Conservation (phyloP, 2,113 vertebrate species). For the Motacilla alba region DNA sequence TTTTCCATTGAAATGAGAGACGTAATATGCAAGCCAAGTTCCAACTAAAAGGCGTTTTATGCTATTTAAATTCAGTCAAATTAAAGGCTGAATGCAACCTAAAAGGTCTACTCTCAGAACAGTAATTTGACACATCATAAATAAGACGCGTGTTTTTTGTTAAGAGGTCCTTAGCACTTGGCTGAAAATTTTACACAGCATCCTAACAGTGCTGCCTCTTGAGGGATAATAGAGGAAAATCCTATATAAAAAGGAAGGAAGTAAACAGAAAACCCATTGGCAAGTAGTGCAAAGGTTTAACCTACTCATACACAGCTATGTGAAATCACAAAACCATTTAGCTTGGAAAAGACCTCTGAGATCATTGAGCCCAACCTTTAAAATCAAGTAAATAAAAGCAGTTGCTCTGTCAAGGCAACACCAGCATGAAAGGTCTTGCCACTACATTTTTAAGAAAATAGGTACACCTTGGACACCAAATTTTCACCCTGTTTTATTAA, state of each 20-base stretch:
- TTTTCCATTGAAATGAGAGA: slow-evolving; percentile 82
- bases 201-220: slow-evolving; percentile 60
- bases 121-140: slow-evolving; percentile 78
- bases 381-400: background rate
- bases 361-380: background rate
- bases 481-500: background rate
- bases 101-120: slow-evolving; percentile 75
- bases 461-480: background rate
- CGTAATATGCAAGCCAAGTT: slow-evolving; percentile 79
- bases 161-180: slow-evolving; percentile 60
- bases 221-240: slow-evolving; percentile 37
- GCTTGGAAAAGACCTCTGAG: background rate
- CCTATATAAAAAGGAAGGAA: slow-evolving; percentile 3
- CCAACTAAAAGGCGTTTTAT: slow-evolving; percentile 76
- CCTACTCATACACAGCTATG: background rate
- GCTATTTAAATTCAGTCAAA: slow-evolving; percentile 79
- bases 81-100: slow-evolving; percentile 78
- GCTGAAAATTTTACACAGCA: slow-evolving; percentile 65
- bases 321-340: background rate
- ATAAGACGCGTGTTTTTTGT: slow-evolving; percentile 69
- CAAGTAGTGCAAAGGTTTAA: slow-evolving; percentile 9
- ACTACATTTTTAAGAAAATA: background rate
- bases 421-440: background rate
- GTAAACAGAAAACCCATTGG: slow-evolving; percentile 11
- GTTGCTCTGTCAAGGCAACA: background rate